Percentiles rank a stretch among this genome's conserved stretches.
Evolutionary conservation across 2,888 invertebrate species (phyloP).

Genomic region (Psococerastis gibbosa): DNA sequence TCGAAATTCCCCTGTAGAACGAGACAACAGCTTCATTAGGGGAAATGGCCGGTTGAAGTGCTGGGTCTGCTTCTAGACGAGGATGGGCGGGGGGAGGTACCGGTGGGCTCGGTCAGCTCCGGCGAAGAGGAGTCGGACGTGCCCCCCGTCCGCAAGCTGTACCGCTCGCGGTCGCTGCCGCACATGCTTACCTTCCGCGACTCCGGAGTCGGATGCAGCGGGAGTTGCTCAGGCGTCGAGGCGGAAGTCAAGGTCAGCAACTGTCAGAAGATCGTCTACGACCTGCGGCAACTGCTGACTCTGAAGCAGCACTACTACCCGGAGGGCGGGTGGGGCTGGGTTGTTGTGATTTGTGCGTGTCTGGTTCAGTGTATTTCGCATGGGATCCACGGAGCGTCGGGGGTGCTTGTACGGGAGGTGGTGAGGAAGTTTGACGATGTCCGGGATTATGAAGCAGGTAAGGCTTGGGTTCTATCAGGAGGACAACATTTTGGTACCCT

Average conservation of each 20-base stretch:
- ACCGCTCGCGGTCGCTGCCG: constrained; percentile 46
- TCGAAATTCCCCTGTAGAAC: too few species aligned
- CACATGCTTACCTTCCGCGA: constrained; percentile 31
- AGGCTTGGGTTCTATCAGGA: background rate
- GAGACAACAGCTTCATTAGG: too few species aligned
- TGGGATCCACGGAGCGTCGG: constrained; percentile 50
- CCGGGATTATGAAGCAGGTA: constrained; percentile 12
- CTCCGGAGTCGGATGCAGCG: constrained; percentile 27
- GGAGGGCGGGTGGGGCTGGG: constrained; percentile 49
- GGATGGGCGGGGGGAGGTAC: constrained; percentile 7
- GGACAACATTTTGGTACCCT: background rate
- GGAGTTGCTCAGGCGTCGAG: constrained; percentile 13
- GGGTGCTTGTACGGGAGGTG: constrained; percentile 38
- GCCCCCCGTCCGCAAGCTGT: constrained; percentile 21
- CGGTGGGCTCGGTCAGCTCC: constrained; percentile 10
- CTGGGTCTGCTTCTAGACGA: too few species aligned
- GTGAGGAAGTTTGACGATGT: constrained; percentile 30
- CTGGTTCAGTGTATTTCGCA: constrained; percentile 54
- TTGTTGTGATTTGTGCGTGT: constrained; percentile 50
- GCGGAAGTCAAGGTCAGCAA: constrained; percentile 7
- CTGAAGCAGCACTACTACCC: constrained; percentile 26
- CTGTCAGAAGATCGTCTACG: constrained; percentile 26
- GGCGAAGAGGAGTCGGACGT: constrained; percentile 7
- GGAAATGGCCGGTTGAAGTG: too few species aligned
- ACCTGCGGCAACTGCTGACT: constrained; percentile 39